Evolutionary conservation across 2,113 vertebrate species (phyloP).

Genomic region (Octodon degus): DNA sequence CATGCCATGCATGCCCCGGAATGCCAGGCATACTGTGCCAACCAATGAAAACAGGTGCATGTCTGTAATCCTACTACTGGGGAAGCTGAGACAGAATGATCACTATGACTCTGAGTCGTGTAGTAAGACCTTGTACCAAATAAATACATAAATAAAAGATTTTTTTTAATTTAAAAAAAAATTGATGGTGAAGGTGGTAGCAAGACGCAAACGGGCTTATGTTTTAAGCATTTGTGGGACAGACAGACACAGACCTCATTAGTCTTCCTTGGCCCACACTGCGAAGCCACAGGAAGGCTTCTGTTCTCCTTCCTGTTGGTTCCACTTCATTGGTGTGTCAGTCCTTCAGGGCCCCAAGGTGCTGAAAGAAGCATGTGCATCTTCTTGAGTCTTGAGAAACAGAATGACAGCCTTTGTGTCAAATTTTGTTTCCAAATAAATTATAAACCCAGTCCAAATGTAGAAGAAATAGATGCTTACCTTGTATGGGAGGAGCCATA

Average conservation of each 20-base stretch:
- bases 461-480: neutral
- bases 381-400: neutral
- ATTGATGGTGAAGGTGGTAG: neutral
- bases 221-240: neutral
- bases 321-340: neutral
- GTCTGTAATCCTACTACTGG: too few relatives aligned
- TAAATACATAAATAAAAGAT: too few relatives aligned
- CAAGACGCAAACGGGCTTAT: too few relatives aligned
- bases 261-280: fast-evolving
- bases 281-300: neutral
- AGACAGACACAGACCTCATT: neutral
- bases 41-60: too few relatives aligned
- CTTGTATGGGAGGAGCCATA: neutral
- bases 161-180: neutral
- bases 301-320: neutral
- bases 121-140: too few relatives aligned
- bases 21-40: too few relatives aligned
- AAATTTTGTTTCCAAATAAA: neutral
- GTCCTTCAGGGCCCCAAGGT: neutral
- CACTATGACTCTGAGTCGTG: too few relatives aligned
- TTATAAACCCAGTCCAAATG: neutral
- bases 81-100: too few relatives aligned
- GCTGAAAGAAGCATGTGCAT: neutral
- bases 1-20: too few relatives aligned
- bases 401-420: neutral